These are phyloP conservation scores for Papilio machaon DNA, from an alignment of 1,140 invertebrate genomes.

Conservation along the genomic window DNA sequence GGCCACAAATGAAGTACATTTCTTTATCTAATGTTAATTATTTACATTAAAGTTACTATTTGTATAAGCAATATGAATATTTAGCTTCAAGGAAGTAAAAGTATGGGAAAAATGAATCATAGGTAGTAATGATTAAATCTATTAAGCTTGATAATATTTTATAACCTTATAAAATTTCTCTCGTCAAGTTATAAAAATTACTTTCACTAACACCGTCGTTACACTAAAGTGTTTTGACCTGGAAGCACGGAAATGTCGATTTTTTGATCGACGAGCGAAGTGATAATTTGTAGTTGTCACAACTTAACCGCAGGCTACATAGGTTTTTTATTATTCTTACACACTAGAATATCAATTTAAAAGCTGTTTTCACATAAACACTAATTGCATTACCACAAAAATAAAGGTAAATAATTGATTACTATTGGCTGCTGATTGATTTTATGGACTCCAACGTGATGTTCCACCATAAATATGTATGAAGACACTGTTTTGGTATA, in stretches of 20 bases:
- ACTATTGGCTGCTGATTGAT: too few species aligned
- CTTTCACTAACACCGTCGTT: background rate
- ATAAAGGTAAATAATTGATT: too few species aligned
- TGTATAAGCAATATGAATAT: too few species aligned
- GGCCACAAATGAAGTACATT: too few species aligned
- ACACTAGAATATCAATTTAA: background rate
- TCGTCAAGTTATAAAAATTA: conserved; percentile 3
- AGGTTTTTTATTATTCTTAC: background rate
- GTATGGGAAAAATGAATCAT: too few species aligned
- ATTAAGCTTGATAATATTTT: background rate
- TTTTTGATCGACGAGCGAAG: conserved; percentile 9
- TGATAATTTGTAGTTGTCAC: conserved; percentile 19
- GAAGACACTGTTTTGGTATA: too few species aligned
- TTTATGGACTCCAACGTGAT: too few species aligned
- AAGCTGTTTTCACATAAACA: background rate
- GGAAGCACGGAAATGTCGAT: conserved; percentile 18
- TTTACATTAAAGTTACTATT: too few species aligned
- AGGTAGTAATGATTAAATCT: background rate
- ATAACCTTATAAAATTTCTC: conserved; percentile 8
- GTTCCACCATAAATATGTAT: too few species aligned
- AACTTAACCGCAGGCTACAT: background rate
- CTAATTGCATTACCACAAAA: background rate
- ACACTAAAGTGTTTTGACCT: conserved; percentile 15
- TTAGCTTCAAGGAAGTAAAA: too few species aligned
- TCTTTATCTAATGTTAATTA: too few species aligned